phyloP scores from a whole-genome alignment of 2,888 invertebrate species.

The Lydus trimaculatus region DNA sequence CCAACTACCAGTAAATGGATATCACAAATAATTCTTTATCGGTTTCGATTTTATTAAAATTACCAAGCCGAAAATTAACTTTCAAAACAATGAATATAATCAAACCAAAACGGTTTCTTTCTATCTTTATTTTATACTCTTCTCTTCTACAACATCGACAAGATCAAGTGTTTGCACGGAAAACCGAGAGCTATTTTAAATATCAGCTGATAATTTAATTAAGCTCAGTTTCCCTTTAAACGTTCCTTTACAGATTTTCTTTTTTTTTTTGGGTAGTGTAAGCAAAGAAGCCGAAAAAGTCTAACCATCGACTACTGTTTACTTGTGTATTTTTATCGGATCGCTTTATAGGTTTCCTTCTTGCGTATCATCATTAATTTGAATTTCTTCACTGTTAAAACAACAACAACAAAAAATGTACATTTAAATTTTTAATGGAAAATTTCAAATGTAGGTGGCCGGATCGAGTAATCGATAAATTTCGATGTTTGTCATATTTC shows the following conservation, averaged over 20 bases:
- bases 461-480: constrained; percentile 10
- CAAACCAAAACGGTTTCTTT: constrained; percentile 26
- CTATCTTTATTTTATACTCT: not conserved
- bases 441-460: not conserved
- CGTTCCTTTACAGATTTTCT: constrained; percentile 29
- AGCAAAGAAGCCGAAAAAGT: constrained; percentile 52
- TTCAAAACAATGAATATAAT: constrained; percentile 38
- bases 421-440: too few relatives aligned
- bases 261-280: constrained; percentile 49
- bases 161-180: constrained; percentile 48
- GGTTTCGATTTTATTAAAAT: constrained; percentile 24
- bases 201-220: constrained; percentile 62
- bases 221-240: constrained; percentile 55
- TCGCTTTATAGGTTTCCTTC: constrained; percentile 43
- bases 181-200: constrained; percentile 57
- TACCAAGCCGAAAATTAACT: constrained; percentile 29
- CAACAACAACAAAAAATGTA: not conserved
- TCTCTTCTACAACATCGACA: constrained; percentile 27
- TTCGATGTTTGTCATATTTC: constrained; percentile 17
- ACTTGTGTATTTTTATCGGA: constrained; percentile 53
- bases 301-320: constrained; percentile 31
- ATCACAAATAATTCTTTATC: constrained; percentile 5
- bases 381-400: not conserved
- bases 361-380: not conserved
- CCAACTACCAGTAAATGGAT: not conserved